Percentiles rank a stretch among this genome's conserved stretches.
Evolutionary conservation across 2,888 invertebrate genomes (phyloP).

Genomic region (Caenorhabditis japonica): DNA sequence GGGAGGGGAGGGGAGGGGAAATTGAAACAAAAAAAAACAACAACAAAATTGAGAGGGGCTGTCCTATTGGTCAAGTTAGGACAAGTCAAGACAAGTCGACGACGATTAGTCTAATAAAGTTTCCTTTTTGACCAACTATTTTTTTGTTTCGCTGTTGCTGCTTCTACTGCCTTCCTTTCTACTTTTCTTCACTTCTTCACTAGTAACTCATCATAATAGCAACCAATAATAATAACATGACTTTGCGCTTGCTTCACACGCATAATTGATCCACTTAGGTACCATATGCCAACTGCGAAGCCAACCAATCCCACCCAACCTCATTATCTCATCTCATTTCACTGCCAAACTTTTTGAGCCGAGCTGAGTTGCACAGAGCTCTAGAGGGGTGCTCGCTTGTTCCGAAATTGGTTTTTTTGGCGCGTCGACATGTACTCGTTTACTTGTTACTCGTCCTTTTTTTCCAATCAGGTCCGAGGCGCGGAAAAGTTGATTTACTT

Average conservation of each 20-base stretch:
- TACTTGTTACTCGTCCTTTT: constrained; percentile 12
- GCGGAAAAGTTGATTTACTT: constrained; percentile 45
- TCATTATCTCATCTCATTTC: constrained; percentile 28
- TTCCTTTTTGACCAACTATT: not conserved
- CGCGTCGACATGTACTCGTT: constrained; percentile 24
- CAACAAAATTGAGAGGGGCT: not conserved
- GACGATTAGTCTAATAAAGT: constrained; percentile 32
- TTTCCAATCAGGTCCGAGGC: constrained; percentile 50
- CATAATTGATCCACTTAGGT: constrained; percentile 52
- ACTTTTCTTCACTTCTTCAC: constrained; percentile 10
- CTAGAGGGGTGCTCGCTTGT: no score
- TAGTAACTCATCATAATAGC: constrained; percentile 46
- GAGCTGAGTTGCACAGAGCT: no score
- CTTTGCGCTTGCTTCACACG: constrained; percentile 21
- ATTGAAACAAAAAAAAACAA: not conserved
- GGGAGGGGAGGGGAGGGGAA: not conserved
- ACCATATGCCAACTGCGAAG: constrained; percentile 53
- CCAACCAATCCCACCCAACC: no score
- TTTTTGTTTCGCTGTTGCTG: not conserved
- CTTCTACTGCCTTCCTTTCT: not conserved
- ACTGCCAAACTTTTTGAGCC: constrained; percentile 17
- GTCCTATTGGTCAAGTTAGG: no score
- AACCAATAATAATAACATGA: constrained; percentile 39
- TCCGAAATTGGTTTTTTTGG: constrained; percentile 1
- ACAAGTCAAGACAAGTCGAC: no score